Base-by-base conservation (phyloP, 2,113 vertebrate species). In the Atlantisia rogersi region DNA sequence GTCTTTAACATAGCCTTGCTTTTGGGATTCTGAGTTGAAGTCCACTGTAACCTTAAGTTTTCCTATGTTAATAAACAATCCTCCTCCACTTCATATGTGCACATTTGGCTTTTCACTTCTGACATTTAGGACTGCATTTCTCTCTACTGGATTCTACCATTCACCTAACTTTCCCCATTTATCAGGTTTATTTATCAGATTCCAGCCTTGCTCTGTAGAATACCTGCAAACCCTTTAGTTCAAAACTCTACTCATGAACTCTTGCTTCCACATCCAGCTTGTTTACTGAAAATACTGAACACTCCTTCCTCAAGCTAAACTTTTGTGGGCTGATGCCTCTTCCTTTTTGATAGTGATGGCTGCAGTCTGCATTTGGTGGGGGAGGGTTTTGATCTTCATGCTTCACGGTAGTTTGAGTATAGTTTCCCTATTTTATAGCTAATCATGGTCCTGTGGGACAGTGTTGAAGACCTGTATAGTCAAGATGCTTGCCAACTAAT, bases 371-470 rank as follows among this genome's bases (percentile, higher is more conserved):
- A 32, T 19, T 10, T 70, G 15, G 3, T 22, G 21, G 40, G 10
- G 3, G 15, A 40, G 19, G 6, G 12, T 76, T 85, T 90, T 67
- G 60, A 3, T 21, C 20, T 79, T 42, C 22, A 24, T 0, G 0
- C 21, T 26, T 93, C 22, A 26, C 9, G 4, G 26, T 42, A 39
- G 63, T 60, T 65, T 80, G 44, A 62, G 10, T 10, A 12, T 10
- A 4, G 5, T 56, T 90, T 90, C 46, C 35, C 35, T 59, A 29
- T 6, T 69, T 90, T 10, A 35, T 35, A 35, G 17, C 22, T 81
- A 74, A 37, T 35, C 1, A 2, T 0, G 0, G 32, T 12, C 37
- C 20, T 44, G 8, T 58, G 53, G 74, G 53, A 60, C 39, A 56
- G 12, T 19, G 17, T 2, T 80, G 58, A 65, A 90, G 53, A 26